phyloP scores from a whole-genome alignment of 2,113 vertebrate genomes.

The Murina feae region DNA sequence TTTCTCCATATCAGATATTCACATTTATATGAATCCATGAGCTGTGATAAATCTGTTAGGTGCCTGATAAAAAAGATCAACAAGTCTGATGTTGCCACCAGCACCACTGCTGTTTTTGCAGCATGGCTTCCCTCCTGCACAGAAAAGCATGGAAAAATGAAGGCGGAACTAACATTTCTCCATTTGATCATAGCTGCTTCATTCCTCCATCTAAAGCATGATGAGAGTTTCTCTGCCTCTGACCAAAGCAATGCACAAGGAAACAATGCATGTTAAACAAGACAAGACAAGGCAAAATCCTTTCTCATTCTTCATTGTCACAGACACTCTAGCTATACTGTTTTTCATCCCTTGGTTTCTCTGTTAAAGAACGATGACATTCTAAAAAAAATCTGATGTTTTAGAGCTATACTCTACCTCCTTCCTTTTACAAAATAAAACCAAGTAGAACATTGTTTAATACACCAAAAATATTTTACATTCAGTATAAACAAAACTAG shows the following conservation, averaged over 20 bases:
- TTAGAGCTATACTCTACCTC: background rate
- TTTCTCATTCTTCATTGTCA: background rate
- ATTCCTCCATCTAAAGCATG: background rate
- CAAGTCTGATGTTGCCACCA: background rate
- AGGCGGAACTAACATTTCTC: background rate
- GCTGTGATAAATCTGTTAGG: background rate
- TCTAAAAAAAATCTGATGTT: conserved; percentile 13
- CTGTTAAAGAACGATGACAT: background rate
- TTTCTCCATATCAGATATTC: background rate
- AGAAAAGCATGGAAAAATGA: background rate
- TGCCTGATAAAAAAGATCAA: background rate
- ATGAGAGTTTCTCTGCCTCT: background rate
- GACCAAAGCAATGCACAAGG: background rate
- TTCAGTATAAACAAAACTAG: background rate
- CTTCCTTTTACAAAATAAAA: background rate
- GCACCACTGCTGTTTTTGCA: background rate
- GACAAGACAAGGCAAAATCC: background rate
- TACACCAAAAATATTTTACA: background rate
- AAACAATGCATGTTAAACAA: background rate
- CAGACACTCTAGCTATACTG: background rate
- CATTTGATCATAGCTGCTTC: background rate
- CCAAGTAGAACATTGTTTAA: background rate
- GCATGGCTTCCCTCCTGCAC: background rate
- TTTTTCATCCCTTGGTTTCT: background rate
- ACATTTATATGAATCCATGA: background rate